Conservation (phyloP, 2,797 vertebrate species). For the Sciaenops ocellatus region DNA sequence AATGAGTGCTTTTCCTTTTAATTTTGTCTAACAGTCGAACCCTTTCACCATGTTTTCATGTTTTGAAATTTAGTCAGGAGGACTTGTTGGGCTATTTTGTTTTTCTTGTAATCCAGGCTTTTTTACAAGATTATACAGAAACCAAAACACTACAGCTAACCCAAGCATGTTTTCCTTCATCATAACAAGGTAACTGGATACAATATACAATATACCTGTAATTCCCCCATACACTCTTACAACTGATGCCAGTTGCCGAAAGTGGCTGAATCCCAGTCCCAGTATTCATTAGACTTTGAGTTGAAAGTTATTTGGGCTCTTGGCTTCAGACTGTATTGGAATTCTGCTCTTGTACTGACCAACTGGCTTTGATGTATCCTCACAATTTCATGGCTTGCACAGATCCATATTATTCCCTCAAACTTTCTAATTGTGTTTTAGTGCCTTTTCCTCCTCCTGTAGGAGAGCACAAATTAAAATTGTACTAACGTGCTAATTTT, state of each 20-base stretch:
- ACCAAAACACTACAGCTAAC: neutral
- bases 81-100: neutral
- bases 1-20: neutral
- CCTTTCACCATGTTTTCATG: too few relatives aligned
- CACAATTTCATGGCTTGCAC: conserved; percentile 71
- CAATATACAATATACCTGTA: neutral
- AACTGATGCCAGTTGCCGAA: conserved; percentile 1
- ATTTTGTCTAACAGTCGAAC: too few relatives aligned
- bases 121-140: neutral
- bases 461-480: conserved; percentile 22
- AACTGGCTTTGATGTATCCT: conserved; percentile 65
- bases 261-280: conserved; percentile 14
- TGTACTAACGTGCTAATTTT: conserved; percentile 1
- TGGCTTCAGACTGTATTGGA: conserved; percentile 50
- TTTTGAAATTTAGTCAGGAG: neutral
- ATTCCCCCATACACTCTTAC: conserved; percentile 7
- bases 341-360: conserved; percentile 61
- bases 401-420: conserved; percentile 61
- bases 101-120: neutral
- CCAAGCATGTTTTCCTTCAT: neutral
- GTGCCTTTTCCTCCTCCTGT: conserved; percentile 24
- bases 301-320: conserved; percentile 52
- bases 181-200: neutral
- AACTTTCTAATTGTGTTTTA: conserved; percentile 66
- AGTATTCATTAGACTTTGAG: conserved; percentile 37